A percentile compares a stretch with the other conserved stretches of the same genome.
Conservation (phyloP, 2,888 invertebrate species). For the Rapana venosa region DNA sequence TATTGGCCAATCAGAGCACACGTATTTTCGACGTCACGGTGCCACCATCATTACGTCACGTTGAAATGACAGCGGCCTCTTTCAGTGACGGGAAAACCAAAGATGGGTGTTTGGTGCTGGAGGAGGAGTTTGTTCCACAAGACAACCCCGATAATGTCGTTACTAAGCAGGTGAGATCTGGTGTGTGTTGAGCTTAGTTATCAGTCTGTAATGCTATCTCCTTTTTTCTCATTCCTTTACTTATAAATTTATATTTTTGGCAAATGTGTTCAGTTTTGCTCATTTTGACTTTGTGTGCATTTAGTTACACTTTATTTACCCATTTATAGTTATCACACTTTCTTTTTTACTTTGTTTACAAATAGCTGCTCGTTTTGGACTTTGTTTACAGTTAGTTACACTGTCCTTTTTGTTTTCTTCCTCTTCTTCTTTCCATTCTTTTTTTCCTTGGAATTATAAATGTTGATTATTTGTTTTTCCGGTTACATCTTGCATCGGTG, state of each 20-base stretch:
- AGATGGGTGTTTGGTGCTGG: constrained; percentile 6
- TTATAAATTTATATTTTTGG: background rate
- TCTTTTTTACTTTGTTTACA: background rate
- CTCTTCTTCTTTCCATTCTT: background rate
- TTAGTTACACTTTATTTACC: background rate
- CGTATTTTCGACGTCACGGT: background rate
- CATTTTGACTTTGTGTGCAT: background rate
- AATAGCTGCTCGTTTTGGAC: background rate
- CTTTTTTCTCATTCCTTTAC: too few species aligned
- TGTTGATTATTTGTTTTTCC: background rate
- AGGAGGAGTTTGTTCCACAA: background rate
- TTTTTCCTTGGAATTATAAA: background rate
- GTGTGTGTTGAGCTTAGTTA: background rate
- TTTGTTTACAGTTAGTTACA: background rate
- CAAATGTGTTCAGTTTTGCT: background rate
- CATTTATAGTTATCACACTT: background rate
- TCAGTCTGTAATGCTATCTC: background rate
- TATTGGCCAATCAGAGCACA: background rate
- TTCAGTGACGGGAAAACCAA: background rate
- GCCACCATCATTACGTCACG: background rate
- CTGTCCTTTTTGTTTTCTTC: background rate
- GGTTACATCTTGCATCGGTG: background rate
- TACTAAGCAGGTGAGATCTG: background rate
- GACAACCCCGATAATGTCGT: background rate
- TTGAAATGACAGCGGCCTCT: background rate